Evolutionary conservation across 2,888 invertebrate genomes (phyloP).

Genomic region (Agrotis ipsilon): DNA sequence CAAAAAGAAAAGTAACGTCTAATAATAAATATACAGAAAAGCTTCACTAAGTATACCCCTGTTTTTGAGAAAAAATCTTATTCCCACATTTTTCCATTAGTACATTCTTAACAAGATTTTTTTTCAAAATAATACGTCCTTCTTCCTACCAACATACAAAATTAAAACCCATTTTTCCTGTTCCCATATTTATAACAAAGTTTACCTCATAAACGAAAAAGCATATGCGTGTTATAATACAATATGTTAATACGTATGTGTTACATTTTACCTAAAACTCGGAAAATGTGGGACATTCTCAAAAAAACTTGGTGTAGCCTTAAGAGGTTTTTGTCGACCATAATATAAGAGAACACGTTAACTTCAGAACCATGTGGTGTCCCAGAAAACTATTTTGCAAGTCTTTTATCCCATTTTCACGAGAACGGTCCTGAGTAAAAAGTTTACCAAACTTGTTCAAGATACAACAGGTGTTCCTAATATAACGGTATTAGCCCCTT

Average conservation of each 20-base stretch:
- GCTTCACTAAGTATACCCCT: background rate
- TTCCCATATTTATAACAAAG: constrained; percentile 28
- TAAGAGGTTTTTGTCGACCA: constrained; percentile 74
- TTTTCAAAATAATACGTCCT: background rate
- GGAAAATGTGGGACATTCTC: constrained; percentile 59
- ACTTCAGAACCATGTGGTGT: constrained; percentile 87
- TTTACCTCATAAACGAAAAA: constrained; percentile 55
- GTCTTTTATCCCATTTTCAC: constrained; percentile 89
- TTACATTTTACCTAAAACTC: constrained; percentile 57
- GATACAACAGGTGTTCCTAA: constrained; percentile 89
- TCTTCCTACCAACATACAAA: constrained; percentile 13
- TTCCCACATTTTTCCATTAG: background rate
- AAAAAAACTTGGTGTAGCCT: constrained; percentile 63
- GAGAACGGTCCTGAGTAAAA: constrained; percentile 83
- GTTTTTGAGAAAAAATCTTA: background rate
- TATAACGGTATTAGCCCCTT: constrained; percentile 81
- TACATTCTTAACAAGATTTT: background rate
- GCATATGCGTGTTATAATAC: constrained; percentile 52
- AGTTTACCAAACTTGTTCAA: constrained; percentile 83
- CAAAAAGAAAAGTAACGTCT: background rate
- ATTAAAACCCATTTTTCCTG: constrained; percentile 40
- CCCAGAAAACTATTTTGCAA: constrained; percentile 88
- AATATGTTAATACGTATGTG: constrained; percentile 54
- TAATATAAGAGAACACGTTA: constrained; percentile 81
- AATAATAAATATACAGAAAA: too few relatives aligned